Evolutionary conservation across 2,797 vertebrate species (phyloP), one percentile per base, ranked within the genome.

Genomic region (Onychomys arenicola): DNA sequence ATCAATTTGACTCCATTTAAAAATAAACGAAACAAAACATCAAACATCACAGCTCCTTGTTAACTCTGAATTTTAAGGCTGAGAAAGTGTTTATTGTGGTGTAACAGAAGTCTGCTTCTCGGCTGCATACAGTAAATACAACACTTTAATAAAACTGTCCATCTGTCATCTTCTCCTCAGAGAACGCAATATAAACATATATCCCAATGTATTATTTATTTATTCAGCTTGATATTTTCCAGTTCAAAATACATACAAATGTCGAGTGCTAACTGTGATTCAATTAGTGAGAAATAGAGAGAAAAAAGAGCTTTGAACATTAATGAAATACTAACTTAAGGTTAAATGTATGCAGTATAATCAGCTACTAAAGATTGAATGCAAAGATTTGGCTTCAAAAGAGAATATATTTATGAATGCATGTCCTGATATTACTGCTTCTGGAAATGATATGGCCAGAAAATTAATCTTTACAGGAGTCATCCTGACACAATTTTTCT

Each of bases 311-410:
- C 73, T 94, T 89, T 95, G 83, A 94, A 76, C 32, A 91, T 27
- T 93, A 89, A 97, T 93, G 82, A 94, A 96, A 95, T 96, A 92
- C 94, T 96, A 93, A 95, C 78, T 90, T 94, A 83, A 90, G 80
- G 75, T 94, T 95, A 97, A 95, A 94, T 92, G 67, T 86, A 93
- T 88, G 46, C 49, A 95, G 25, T 65, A 90, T 83, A 96, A 82
- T 96, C 84, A 97, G 46, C 94, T 67, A 59, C 9, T 92, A 52
- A 94, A 96, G 80, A 40, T n/a, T 87, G 83, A 84, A 75, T 88
- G 11, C 21, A 69, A 86, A 96, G 57, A 88, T 34, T 25, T 6
- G 4, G 6, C 37, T 52, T 94, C 63, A 55, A 88, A 84, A 59
- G 40, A 89, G 82, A 55, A 84, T 91, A 21, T 57, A 76, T 32